Evolutionary conservation across 2,113 vertebrate species (phyloP).

Genomic region (Prionailurus viverrinus): DNA sequence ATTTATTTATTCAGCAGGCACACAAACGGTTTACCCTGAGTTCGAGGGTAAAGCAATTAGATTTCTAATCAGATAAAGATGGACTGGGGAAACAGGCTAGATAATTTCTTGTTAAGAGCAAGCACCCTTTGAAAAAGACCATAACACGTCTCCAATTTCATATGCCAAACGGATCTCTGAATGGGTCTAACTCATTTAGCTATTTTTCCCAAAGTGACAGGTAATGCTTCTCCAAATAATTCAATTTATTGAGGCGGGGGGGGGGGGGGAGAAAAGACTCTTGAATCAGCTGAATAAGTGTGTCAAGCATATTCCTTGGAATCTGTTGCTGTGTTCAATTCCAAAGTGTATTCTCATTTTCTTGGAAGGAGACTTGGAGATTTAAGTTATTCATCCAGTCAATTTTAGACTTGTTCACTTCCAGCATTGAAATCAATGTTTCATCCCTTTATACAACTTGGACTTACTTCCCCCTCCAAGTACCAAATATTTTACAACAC

Average conservation of each 20-base stretch:
- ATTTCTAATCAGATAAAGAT: conserved; percentile 26
- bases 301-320: too few relatives aligned
- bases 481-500: neutral
- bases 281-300: neutral
- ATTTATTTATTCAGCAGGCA: neutral
- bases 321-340: neutral
- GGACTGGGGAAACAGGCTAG: conserved; percentile 3
- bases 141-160: too few relatives aligned
- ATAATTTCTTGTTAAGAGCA: conserved; percentile 15
- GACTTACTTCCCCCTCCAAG: neutral
- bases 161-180: neutral
- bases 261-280: neutral
- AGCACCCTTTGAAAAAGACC: neutral
- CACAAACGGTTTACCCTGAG: neutral
- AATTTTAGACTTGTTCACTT: neutral
- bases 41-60: neutral
- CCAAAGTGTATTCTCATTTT: neutral
- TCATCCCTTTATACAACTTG: neutral
- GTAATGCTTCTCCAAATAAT: neutral
- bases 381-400: neutral
- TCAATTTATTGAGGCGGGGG: neutral
- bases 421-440: neutral
- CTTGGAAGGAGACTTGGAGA: neutral
- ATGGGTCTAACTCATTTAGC: neutral
- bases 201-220: neutral